These are phyloP conservation scores for Lathronympha strigana DNA, from an alignment of 2,888 invertebrate species.

Conservation along the genomic window DNA sequence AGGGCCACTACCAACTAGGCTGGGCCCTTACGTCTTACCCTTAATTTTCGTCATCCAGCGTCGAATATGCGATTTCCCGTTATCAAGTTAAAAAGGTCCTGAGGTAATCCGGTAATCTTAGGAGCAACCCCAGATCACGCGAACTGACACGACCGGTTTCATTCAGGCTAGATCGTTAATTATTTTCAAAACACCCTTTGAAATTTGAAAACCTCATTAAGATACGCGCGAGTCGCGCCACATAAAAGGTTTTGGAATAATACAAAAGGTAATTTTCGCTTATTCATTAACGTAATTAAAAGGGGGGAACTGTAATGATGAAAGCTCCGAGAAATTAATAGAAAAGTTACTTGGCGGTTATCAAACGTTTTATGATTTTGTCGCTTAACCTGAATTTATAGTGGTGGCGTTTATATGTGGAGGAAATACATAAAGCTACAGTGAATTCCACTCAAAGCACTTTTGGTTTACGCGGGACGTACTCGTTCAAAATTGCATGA, in stretches of 20 bases:
- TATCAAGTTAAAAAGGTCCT: too few species aligned
- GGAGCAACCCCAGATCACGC: conserved; percentile 43
- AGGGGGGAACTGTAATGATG: conserved; percentile 68
- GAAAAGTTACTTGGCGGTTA: conserved; percentile 55
- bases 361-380: conserved; percentile 22
- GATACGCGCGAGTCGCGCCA: conserved; percentile 65
- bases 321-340: conserved; percentile 65
- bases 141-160: conserved; percentile 45
- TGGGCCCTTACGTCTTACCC: too few species aligned
- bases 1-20: too few species aligned
- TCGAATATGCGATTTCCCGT: too few species aligned
- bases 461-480: too few species aligned
- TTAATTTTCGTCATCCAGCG: too few species aligned
- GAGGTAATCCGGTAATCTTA: background rate
- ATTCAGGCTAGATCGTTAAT: conserved; percentile 71
- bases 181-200: conserved; percentile 77
- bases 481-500: too few species aligned
- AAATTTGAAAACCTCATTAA: conserved; percentile 81
- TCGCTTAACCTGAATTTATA: background rate
- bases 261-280: conserved; percentile 82
- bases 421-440: background rate
- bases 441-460: too few species aligned
- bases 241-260: conserved; percentile 74
- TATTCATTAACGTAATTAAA: conserved; percentile 82
- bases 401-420: background rate